Evolutionary conservation across 2,113 vertebrate species (phyloP).

Genomic region (Hypocryptadius cinnamomeus): DNA sequence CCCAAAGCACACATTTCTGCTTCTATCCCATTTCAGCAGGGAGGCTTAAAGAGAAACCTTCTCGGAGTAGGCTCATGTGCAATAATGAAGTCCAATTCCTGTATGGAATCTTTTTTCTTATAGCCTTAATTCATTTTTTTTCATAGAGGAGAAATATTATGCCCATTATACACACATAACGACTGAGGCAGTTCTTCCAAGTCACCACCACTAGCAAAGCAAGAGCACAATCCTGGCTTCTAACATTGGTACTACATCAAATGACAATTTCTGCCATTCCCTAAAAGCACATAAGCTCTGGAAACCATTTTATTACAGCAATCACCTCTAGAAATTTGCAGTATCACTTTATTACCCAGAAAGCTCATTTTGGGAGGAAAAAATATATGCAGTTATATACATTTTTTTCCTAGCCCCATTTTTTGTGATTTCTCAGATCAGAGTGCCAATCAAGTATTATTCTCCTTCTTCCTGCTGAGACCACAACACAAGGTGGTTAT

Average conservation of each 20-base stretch:
- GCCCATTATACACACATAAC: background rate
- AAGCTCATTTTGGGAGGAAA: background rate
- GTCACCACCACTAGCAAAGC: background rate
- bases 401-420: background rate
- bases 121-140: background rate
- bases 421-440: background rate
- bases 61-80: background rate
- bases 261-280: background rate
- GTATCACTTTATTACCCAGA: background rate
- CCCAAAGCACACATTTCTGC: background rate
- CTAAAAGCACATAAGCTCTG: background rate
- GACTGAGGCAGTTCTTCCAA: background rate
- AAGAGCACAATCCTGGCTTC: background rate
- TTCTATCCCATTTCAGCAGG: background rate
- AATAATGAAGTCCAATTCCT: background rate
- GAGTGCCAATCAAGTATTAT: background rate
- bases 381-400: background rate
- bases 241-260: background rate
- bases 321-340: background rate
- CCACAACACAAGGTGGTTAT: background rate
- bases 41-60: background rate
- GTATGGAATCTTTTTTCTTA: background rate
- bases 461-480: background rate
- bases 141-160: background rate
- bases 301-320: background rate